Percentiles rank a stretch among this genome's conserved stretches.
phyloP scores from a whole-genome alignment of 2,797 vertebrate species.

The Sebastes kiyomatsui region DNA sequence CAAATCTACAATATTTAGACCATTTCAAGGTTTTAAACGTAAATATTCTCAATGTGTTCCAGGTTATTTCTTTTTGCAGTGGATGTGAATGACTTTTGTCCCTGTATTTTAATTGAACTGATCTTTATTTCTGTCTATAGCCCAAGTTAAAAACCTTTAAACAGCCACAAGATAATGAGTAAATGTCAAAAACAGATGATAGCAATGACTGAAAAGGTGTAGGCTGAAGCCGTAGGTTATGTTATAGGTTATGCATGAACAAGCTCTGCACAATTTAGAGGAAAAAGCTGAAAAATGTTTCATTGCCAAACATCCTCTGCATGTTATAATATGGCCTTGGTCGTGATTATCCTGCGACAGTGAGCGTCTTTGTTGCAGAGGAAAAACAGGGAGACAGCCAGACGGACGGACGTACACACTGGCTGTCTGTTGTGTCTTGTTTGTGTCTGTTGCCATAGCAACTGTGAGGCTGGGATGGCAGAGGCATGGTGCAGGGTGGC shows the following conservation, averaged over 20 bases:
- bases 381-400: slow-evolving; percentile 34
- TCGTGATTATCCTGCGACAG: slow-evolving; percentile 45
- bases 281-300: not conserved
- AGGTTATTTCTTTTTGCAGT: too few species aligned
- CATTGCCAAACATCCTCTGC: slow-evolving; percentile 18
- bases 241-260: not conserved
- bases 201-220: not conserved
- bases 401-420: slow-evolving; percentile 23
- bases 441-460: slow-evolving; percentile 79
- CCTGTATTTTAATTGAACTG: not conserved
- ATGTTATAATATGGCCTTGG: slow-evolving; percentile 17
- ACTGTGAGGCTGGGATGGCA: slow-evolving; percentile 47
- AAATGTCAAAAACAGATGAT: not conserved
- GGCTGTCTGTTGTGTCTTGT: slow-evolving; percentile 78
- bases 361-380: slow-evolving; percentile 69
- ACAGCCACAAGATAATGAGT: not conserved
- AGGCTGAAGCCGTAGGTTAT: not conserved
- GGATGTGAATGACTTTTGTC: not conserved
- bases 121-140: not conserved
- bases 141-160: not conserved
- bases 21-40: too few species aligned
- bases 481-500: slow-evolving; percentile 16
- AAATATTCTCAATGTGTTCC: too few species aligned
- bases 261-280: not conserved
- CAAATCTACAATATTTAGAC: too few species aligned